Percentiles rank a stretch among this genome's conserved stretches.
phyloP scores from a whole-genome alignment of 2,113 vertebrate species.

The Psophia crepitans region DNA sequence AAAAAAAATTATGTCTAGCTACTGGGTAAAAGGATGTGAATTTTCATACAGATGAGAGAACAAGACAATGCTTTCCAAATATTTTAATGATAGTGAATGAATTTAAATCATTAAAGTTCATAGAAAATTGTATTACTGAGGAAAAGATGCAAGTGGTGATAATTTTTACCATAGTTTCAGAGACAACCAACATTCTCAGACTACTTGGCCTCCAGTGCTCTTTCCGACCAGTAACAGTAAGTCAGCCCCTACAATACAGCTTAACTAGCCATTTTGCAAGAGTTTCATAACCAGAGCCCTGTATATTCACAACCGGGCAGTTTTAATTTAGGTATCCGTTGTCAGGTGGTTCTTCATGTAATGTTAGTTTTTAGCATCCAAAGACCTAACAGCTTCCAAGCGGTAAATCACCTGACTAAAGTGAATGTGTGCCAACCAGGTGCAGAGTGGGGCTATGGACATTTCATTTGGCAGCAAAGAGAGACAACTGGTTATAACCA shows the following conservation, averaged over 20 bases:
- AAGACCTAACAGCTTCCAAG: not conserved
- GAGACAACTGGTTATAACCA: not conserved
- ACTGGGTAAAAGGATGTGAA: not conserved
- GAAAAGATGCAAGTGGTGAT: not conserved
- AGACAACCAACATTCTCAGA: not conserved
- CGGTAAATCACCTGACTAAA: not conserved
- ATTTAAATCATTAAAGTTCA: not conserved
- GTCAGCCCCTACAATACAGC: not conserved
- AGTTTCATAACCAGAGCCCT: not conserved
- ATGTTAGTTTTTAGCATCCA: not conserved
- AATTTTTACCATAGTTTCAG: not conserved
- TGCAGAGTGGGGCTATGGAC: not conserved
- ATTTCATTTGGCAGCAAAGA: not conserved
- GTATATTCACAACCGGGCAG: not conserved
- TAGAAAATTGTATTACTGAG: not conserved
- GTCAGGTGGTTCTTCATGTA: not conserved
- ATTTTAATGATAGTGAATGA: not conserved
- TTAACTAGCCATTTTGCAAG: not conserved
- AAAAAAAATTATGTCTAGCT: not conserved
- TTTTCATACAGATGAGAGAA: not conserved
- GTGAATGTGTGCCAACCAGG: rapidly evolving
- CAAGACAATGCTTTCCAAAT: not conserved
- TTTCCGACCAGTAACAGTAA: not conserved
- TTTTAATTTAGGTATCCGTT: not conserved
- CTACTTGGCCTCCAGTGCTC: not conserved